Conservation (phyloP, 2,888 invertebrate species). For the Apotomis betuletana region DNA sequence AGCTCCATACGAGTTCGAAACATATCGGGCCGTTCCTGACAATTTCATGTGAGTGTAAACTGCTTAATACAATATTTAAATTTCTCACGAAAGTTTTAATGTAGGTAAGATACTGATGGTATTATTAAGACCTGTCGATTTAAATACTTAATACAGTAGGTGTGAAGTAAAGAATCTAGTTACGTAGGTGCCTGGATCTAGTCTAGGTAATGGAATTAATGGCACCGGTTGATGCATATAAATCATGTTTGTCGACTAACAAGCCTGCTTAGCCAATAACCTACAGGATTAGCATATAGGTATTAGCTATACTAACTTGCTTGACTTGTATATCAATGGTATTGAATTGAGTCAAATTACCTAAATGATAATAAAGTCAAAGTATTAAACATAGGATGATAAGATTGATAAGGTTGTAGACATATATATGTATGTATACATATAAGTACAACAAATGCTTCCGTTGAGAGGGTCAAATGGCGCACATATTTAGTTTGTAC, state of each 20-base stretch:
- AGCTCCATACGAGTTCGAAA: too few species aligned
- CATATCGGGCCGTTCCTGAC: too few species aligned
- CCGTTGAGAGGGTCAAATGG: too few species aligned
- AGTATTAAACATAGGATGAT: too few species aligned
- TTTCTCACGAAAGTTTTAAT: too few species aligned
- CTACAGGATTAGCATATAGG: neutral
- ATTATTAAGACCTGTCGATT: neutral
- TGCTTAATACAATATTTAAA: too few species aligned
- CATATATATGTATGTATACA: too few species aligned
- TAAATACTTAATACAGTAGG: neutral
- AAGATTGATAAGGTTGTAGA: too few species aligned
- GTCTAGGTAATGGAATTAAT: neutral
- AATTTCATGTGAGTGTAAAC: too few species aligned
- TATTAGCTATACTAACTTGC: neutral
- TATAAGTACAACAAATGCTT: too few species aligned
- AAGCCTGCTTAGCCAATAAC: neutral
- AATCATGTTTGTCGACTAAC: constrained; percentile 11
- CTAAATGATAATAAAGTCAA: neutral
- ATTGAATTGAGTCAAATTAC: neutral
- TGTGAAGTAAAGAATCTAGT: constrained; percentile 11
- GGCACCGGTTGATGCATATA: neutral
- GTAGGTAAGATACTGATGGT: neutral
- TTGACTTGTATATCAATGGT: neutral
- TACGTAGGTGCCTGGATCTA: neutral
- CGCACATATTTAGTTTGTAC: too few species aligned